Evolutionary conservation across 2,888 invertebrate species (phyloP).

Genomic region (Hofmannophila pseudospretella): DNA sequence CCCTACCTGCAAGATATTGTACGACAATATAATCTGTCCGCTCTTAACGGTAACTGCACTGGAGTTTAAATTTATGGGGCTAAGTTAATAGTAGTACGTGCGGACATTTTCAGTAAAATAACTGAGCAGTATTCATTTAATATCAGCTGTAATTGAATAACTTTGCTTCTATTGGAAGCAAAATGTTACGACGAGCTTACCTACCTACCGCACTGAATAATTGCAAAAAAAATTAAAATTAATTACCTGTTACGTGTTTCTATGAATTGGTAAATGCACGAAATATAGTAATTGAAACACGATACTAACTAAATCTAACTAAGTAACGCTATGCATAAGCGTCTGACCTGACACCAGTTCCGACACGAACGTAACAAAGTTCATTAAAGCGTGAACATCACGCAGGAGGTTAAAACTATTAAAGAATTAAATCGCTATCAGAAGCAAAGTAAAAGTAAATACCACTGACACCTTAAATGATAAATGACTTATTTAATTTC

Average conservation of each 20-base stretch:
- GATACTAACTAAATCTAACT: too few relatives aligned
- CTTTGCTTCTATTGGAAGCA: too few relatives aligned
- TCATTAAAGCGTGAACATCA: background rate
- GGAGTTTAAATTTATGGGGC: slow-evolving; percentile 35
- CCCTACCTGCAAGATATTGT: slow-evolving; percentile 27
- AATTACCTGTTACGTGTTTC: too few relatives aligned
- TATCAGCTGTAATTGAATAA: background rate
- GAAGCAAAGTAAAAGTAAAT: slow-evolving; percentile 12
- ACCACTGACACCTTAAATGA: slow-evolving; percentile 20
- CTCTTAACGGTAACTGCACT: slow-evolving; percentile 38
- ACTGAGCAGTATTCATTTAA: slow-evolving; percentile 5
- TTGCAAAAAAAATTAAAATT: too few relatives aligned
- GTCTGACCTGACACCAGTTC: too few relatives aligned
- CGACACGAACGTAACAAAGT: too few relatives aligned
- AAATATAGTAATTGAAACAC: too few relatives aligned
- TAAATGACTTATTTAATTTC: slow-evolving; percentile 43
- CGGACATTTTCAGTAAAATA: slow-evolving; percentile 4
- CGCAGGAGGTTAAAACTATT: slow-evolving; percentile 6
- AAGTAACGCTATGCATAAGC: too few relatives aligned
- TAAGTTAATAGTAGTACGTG: slow-evolving; percentile 24
- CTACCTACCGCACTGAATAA: too few relatives aligned
- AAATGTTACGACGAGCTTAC: too few relatives aligned
- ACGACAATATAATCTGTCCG: slow-evolving; percentile 36
- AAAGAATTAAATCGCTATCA: slow-evolving; percentile 9
- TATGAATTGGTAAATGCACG: too few relatives aligned